These are phyloP conservation scores for Urocolius indicus DNA, from an alignment of 2,113 vertebrate genomes.

Conservation along the genomic window DNA sequence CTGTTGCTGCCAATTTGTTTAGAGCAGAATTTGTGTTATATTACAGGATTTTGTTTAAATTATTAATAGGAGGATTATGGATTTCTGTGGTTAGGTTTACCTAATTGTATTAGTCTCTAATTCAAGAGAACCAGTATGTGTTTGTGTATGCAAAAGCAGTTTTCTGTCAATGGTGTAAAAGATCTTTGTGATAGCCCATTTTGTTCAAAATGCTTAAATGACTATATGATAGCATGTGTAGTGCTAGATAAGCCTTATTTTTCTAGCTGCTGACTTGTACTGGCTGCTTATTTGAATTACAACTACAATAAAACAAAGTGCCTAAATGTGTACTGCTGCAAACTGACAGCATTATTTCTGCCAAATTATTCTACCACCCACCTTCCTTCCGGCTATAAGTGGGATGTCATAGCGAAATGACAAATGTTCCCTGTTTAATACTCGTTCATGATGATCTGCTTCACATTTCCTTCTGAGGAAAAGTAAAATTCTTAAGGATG, in stretches of 20 bases:
- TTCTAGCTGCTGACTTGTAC: neutral
- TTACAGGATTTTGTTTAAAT: neutral
- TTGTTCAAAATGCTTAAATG: neutral
- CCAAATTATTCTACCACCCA: neutral
- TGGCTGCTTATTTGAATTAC: neutral
- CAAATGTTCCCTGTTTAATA: neutral
- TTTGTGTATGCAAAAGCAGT: neutral
- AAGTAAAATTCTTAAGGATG: neutral
- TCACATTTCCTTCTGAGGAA: neutral
- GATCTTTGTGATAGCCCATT: neutral
- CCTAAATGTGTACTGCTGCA: neutral
- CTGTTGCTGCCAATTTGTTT: neutral
- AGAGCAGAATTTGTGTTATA: neutral
- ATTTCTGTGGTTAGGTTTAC: neutral
- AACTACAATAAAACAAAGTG: slow-evolving; percentile 8
- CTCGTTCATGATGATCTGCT: neutral
- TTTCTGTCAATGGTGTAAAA: neutral
- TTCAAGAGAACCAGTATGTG: neutral
- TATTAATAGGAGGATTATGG: neutral
- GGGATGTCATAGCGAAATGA: slow-evolving; percentile 41
- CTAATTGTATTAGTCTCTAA: neutral
- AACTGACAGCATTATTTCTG: slow-evolving; percentile 41
- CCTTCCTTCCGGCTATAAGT: neutral
- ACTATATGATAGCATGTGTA: neutral
- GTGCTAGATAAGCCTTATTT: neutral